A percentile compares a stretch with the other conserved stretches of the same genome.
phyloP scores from a whole-genome alignment of 53 echinoderm and acorn worm genomes.

The Echinarachnius parma region DNA sequence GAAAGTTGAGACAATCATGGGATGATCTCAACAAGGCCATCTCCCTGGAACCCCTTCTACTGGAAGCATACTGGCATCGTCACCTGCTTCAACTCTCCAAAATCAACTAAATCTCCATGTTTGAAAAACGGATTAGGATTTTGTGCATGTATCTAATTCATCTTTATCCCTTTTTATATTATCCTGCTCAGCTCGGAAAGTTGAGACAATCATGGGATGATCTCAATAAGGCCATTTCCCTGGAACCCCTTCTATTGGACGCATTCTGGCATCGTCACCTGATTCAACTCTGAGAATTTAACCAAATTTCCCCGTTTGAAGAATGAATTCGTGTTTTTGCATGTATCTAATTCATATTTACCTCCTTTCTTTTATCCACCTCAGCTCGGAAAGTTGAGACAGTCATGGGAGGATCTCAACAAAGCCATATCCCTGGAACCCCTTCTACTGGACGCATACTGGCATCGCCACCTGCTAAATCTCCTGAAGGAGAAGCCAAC shows the following conservation, averaged over 20 bases:
- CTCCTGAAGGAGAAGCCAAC: conserved; percentile 76
- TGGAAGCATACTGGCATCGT: conserved; percentile 99
- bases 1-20: conserved; percentile 87
- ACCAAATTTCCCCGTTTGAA: no score
- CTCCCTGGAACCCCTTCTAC: conserved; percentile 70
- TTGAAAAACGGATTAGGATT: no score
- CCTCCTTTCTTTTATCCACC: background rate
- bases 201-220: conserved; percentile 92
- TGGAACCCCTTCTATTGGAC: conserved; percentile 88
- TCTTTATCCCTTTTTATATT: no score
- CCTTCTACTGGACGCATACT: conserved; percentile 93
- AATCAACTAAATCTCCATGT: no score
- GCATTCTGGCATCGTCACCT: conserved; percentile 99
- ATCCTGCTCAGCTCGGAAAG: conserved; percentile 81
- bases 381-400: conserved; percentile 84
- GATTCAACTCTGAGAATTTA: no score
- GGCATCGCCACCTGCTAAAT: conserved; percentile 94
- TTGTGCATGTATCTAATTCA: no score
- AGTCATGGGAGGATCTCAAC: conserved; percentile 97
- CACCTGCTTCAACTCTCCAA: conserved; percentile 82
- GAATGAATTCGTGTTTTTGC: no score
- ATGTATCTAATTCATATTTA: no score
- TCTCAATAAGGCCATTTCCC: conserved; percentile 73
- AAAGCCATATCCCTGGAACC: conserved; percentile 82
- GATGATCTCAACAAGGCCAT: conserved; percentile 92